phyloP scores from a whole-genome alignment of 2,888 invertebrate species.

The Clusia tigrina region DNA sequence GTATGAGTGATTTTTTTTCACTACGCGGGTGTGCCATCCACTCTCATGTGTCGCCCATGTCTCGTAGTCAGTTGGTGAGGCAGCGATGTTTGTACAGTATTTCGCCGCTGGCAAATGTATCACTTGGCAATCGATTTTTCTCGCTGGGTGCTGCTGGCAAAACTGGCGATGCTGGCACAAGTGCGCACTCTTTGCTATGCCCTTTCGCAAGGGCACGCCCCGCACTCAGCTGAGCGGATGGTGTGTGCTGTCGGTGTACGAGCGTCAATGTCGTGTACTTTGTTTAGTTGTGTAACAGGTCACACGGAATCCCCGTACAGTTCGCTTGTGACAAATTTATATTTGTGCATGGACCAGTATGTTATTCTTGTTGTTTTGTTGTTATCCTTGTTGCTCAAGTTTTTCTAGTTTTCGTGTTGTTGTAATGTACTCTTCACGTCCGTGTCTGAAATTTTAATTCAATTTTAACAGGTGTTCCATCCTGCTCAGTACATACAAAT shows the following conservation, averaged over 20 bases:
- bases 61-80: too few relatives aligned
- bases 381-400: slow-evolving; percentile 9
- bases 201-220: too few relatives aligned
- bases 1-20: not conserved
- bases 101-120: not conserved
- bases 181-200: too few relatives aligned
- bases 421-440: not conserved
- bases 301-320: not conserved
- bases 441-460: slow-evolving; percentile 27
- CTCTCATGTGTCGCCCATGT: too few relatives aligned
- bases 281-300: not conserved
- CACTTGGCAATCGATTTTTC: slow-evolving; percentile 6
- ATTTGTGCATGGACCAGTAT: not conserved
- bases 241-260: too few relatives aligned
- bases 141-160: too few relatives aligned
- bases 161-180: too few relatives aligned
- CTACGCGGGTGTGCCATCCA: too few relatives aligned
- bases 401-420: too few relatives aligned
- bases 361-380: not conserved
- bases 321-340: not conserved
- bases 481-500: not conserved
- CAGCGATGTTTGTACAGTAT: too few relatives aligned
- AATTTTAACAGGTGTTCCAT: slow-evolving; percentile 22
- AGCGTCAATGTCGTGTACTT: too few relatives aligned
- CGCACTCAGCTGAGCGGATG: too few relatives aligned